Base-by-base conservation (phyloP, 2,113 vertebrate species). In the Heterotilapia buettikoferi region DNA sequence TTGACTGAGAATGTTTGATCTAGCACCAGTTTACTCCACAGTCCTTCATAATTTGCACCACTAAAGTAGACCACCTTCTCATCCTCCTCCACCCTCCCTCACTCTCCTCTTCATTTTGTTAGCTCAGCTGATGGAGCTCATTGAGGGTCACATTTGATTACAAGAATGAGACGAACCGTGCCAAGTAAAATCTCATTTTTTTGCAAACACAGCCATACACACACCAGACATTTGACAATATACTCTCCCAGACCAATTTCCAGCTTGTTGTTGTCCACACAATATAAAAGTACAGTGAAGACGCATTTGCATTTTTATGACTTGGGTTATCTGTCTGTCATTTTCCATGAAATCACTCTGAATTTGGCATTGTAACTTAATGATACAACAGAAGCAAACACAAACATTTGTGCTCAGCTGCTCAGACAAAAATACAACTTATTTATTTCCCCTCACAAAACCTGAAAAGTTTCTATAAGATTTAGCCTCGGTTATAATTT, bases 221-320 rank as follows among this genome's bases (percentile, higher is more conserved):
- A 68, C 19, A n/a, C 59, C 6, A 56, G 40, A 50, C 57, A 10
- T 78, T 84, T 85, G 19, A 84, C 56, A 29, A 71, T 13, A 29
- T n/a, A 7, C 43, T 29, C 24, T 10, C 50, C 38, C 19, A 19
- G 14, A 84, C 68, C 36, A 45, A 78, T 91, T 80, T 26, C 71
- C 31, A 80, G 80, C 57, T 68, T 86, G 57, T 84, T 91, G 61
- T 71, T 88, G 56, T 84, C 26, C 79, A 47, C 76, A 83, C 45
- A 84, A 76, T 90, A 73, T 45, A n/a, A 82, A 50, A 21, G 50
- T 3, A 5, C 56, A 63, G 83, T 18, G 81, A 38, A 80, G 12
- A 82, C 83, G 2, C 33, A 92, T 93, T 91, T 84, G 82, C 87
- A 91, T 95, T 94, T 95, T 92, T 94, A 89, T 84, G 73, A 92